Conservation (phyloP, 2,797 vertebrate species). For the Malurus leucopterus region DNA sequence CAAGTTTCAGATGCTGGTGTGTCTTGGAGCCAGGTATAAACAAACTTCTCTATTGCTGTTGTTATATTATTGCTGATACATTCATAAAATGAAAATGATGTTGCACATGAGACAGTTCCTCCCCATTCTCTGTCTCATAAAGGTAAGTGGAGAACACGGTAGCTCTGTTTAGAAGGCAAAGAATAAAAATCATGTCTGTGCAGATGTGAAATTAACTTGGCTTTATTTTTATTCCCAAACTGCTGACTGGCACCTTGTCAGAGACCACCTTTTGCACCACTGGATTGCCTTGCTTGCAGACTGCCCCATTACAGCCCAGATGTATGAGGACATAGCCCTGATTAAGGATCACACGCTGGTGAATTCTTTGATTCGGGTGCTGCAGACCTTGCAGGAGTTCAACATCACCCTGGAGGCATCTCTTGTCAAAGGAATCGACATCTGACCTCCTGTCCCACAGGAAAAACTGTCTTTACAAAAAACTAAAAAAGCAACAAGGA, state of each 20-base stretch:
- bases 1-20: slow-evolving; percentile 98
- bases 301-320: slow-evolving; percentile 94
- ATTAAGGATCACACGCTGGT: slow-evolving; percentile 96
- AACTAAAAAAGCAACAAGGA: slow-evolving; percentile 50
- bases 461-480: slow-evolving; percentile 16
- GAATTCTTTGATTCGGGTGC: slow-evolving; percentile 94
- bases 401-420: slow-evolving; percentile 98
- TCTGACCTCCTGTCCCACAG: slow-evolving; percentile 57
- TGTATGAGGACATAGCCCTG: slow-evolving; percentile 95
- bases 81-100: neutral
- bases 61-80: neutral
- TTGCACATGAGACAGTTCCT: neutral
- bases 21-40: slow-evolving; percentile 92
- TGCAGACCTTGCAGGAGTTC: slow-evolving; percentile 98
- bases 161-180: neutral
- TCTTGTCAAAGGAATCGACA: slow-evolving; percentile 91
- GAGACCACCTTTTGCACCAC: slow-evolving; percentile 96
- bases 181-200: neutral
- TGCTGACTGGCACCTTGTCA: slow-evolving; percentile 44
- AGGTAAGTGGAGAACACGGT: neutral
- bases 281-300: slow-evolving; percentile 97
- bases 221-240: slow-evolving; percentile 34
- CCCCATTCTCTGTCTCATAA: neutral
- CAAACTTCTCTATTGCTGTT: neutral
- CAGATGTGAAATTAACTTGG: slow-evolving; percentile 20